Conservation (phyloP, 2,113 vertebrate species). For the Lonchura striata region DNA sequence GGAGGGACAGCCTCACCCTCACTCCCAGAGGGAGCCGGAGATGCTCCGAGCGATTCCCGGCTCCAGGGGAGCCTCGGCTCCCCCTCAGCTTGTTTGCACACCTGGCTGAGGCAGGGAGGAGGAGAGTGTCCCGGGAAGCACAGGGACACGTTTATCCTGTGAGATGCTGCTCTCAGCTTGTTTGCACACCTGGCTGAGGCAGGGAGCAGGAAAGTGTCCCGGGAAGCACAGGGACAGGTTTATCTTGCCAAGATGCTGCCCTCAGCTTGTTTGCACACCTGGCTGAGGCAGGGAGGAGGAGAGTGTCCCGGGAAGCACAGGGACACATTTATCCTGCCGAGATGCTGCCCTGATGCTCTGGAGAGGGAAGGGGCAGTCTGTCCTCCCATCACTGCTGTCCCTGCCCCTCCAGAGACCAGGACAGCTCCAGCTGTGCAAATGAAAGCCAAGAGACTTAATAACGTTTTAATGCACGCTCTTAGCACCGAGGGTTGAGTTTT, state of each 20-base stretch:
- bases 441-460: conserved; percentile 6
- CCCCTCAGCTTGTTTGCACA: neutral
- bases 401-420: neutral
- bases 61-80: fast-evolving
- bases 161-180: neutral
- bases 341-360: neutral
- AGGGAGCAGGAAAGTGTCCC: neutral
- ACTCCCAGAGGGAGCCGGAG: neutral
- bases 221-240: neutral
- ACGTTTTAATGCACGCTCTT: neutral
- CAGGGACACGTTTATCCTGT: neutral
- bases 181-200: neutral
- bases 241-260: neutral
- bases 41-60: fast-evolving
- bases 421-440: conserved; percentile 32
- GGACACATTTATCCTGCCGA: neutral
- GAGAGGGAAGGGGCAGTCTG: neutral
- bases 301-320: neutral
- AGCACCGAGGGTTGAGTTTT: neutral
- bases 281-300: neutral
- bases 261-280: neutral
- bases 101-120: neutral
- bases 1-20: fast-evolving
- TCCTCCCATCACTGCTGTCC: neutral
- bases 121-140: neutral